Evolutionary conservation across 1,140 invertebrate species (phyloP), one percentile per base, ranked within the genome.

Genomic region (Neotoxoptera formosana): DNA sequence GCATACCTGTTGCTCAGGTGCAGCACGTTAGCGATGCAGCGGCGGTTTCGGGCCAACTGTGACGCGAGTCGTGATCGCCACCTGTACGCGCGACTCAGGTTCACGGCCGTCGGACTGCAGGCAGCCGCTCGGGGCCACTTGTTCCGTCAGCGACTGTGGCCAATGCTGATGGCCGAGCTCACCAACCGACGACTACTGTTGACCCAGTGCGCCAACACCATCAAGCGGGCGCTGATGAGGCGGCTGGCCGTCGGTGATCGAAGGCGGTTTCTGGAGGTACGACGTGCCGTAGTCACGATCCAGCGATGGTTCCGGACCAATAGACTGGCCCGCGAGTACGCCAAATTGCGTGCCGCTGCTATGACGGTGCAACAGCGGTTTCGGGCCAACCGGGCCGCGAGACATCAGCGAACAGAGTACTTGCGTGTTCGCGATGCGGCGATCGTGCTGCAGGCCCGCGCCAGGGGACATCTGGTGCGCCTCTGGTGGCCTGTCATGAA

Each of bases 11-110:
- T 92, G 51, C 94, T 95, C 4, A 95, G 96, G 81, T 94, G 94
- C 25, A 96, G 96, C 11, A 96, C 96, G 6, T 95, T 94, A 41
- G 94, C 94, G n/a, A 96, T 97, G 47, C 96, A 97, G 94, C 94
- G 94, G 94, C 95, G 95, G 95, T 96, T 95, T 95, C 95, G 95
- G 48, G 94, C 93, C 94, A 45, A 84, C 23, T 3, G 23, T 2
- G 7, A 23, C 0, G 76, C 34, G 2, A 83, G 76, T 23, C 76
- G 17, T 20, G n/a, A 83, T 8, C 76, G 34, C 7, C 7, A 34
- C 34, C 2, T 9, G 21, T 83, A 83, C 21, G 8, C 0, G 21
- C 34, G 23, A 30, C 23, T 84, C 3, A 84, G 23, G 23, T 11
- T 11, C 9, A 3, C 23, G 9, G 23, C 36, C 4, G 23, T 45